Evolutionary conservation across 2,113 vertebrate genomes (phyloP).

Genomic region (Eonycteris spelaea): DNA sequence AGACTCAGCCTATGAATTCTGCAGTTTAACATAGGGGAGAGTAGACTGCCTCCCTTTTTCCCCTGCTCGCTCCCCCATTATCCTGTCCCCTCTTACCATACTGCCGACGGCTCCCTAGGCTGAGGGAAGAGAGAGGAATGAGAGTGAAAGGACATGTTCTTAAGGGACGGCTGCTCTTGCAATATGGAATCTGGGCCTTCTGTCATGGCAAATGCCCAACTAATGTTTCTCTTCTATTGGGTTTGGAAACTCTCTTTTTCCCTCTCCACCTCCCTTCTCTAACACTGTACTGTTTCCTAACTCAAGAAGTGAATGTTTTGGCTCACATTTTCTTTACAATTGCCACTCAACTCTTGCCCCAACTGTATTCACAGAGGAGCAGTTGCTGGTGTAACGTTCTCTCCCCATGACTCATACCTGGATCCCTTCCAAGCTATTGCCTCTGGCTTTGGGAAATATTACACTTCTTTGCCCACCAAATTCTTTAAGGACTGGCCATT

Average conservation of each 20-base stretch:
- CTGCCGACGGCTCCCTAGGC: background rate
- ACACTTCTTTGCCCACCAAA: background rate
- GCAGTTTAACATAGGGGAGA: background rate
- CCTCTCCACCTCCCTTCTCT: background rate
- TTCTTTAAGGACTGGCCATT: slow-evolving; percentile 9
- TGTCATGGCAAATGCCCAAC: slow-evolving; percentile 15
- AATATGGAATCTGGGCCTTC: background rate
- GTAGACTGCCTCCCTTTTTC: background rate
- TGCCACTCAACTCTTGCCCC: background rate
- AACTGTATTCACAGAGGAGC: background rate
- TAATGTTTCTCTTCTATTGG: background rate
- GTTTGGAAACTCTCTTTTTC: background rate
- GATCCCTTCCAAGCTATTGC: slow-evolving; percentile 46
- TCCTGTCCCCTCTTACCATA: rapidly evolving
- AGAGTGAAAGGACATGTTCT: background rate
- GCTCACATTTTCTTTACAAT: background rate
- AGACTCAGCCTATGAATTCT: background rate
- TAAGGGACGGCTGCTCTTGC: background rate
- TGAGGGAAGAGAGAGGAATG: background rate
- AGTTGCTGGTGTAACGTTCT: background rate
- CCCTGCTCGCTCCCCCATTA: background rate
- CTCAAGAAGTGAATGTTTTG: background rate
- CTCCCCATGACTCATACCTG: slow-evolving; percentile 59
- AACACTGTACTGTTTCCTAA: background rate
- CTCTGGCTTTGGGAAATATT: slow-evolving; percentile 46